These are phyloP conservation scores for Aplodontia rufa DNA, from an alignment of 2,113 vertebrate genomes.

Conservation along the genomic window DNA sequence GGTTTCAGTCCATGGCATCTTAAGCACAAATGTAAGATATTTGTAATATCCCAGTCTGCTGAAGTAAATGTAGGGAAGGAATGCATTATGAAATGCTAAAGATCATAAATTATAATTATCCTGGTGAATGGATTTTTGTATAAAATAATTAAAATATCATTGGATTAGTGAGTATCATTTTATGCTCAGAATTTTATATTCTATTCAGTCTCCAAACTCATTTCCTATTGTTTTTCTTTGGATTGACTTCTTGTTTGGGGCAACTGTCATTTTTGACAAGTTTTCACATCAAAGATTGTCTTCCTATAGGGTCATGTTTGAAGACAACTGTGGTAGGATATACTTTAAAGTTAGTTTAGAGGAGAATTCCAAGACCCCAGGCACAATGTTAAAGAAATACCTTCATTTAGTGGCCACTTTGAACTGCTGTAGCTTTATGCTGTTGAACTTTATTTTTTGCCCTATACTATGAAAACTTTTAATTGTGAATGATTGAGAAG, in stretches of 20 bases:
- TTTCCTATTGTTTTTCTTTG: neutral
- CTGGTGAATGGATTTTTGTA: neutral
- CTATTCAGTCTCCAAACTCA: neutral
- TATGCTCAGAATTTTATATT: neutral
- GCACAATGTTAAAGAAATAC: neutral
- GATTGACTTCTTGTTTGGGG: neutral
- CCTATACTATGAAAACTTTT: neutral
- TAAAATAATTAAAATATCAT: neutral
- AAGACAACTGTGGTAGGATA: neutral
- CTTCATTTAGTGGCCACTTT: neutral
- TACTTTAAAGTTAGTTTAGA: neutral
- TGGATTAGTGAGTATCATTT: neutral
- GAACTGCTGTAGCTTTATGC: neutral
- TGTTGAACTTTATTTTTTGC: neutral
- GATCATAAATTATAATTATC: neutral
- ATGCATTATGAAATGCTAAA: neutral
- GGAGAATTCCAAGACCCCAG: neutral
- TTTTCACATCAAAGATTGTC: neutral
- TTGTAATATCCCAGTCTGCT: neutral
- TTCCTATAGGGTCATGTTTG: neutral
- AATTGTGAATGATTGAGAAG: neutral
- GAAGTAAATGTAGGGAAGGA: neutral
- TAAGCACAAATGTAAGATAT: neutral
- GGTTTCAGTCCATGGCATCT: neutral
- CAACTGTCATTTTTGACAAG: constrained; percentile 5